phyloP scores from a whole-genome alignment of 2,888 invertebrate genomes.

The Drosophila mercatorum region DNA sequence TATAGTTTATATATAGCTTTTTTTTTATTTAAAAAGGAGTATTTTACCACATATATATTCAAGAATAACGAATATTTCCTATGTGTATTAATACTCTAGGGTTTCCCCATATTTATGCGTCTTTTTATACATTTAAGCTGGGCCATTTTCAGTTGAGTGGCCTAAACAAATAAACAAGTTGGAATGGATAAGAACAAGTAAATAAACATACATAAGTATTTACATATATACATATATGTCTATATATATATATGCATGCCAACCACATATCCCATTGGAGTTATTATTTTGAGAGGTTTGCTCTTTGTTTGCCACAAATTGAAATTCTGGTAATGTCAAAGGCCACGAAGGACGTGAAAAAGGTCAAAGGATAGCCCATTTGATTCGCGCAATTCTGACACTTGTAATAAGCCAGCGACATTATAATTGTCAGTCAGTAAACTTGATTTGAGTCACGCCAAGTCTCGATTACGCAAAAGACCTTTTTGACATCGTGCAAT shows the following conservation, averaged over 20 bases:
- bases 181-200: neutral
- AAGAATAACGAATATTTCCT: no score
- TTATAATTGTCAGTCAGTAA: constrained; percentile 26
- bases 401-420: neutral
- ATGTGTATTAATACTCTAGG: neutral
- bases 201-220: neutral
- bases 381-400: constrained; percentile 7
- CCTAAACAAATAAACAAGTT: constrained; percentile 54
- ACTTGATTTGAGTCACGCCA: constrained; percentile 43
- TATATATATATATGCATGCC: neutral
- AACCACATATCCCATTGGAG: constrained; percentile 7
- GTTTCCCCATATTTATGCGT: no score
- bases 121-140: neutral
- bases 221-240: neutral
- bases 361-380: constrained; percentile 49
- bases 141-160: neutral
- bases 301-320: constrained; percentile 22
- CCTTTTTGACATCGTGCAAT: constrained; percentile 32
- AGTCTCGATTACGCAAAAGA: constrained; percentile 43
- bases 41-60: no score
- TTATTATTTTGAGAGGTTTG: constrained; percentile 26
- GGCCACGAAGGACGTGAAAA: constrained; percentile 20
- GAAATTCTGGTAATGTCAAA: constrained; percentile 54
- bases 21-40: no score
- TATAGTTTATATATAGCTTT: no score